These are phyloP conservation scores for Automeris io DNA, from an alignment of 2,888 invertebrate species.

Conservation along the genomic window DNA sequence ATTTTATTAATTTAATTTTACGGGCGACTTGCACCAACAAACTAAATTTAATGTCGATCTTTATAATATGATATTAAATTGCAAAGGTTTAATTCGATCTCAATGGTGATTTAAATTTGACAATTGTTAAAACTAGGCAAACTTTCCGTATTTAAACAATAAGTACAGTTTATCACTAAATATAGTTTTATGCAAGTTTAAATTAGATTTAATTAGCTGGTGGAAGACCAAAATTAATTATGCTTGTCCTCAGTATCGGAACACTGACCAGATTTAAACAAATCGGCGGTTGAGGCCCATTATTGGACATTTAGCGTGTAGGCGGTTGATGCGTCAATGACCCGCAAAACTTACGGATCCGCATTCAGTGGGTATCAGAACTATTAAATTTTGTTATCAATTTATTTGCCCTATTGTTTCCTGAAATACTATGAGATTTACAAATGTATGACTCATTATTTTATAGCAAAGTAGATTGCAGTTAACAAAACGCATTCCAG, in stretches of 20 bases:
- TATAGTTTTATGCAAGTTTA: no score
- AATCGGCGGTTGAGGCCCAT: conserved; percentile 23
- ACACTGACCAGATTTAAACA: neutral
- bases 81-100: no score
- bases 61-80: no score
- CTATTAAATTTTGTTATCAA: conserved; percentile 36
- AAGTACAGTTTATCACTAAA: no score
- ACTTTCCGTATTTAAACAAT: no score
- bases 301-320: conserved; percentile 56
- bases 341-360: conserved; percentile 72
- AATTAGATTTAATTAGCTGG: no score
- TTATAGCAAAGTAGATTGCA: neutral
- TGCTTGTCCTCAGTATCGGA: conserved; percentile 15
- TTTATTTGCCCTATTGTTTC: conserved; percentile 35
- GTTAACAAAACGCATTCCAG: neutral
- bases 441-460: neutral
- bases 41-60: no score
- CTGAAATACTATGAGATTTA: conserved; percentile 13
- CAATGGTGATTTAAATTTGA: no score
- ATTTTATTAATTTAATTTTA: no score
- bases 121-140: no score
- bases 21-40: no score
- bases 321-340: conserved; percentile 73
- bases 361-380: conserved; percentile 62
- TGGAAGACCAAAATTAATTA: no score